These are phyloP conservation scores for Hemistola chrysoprasaria DNA, from an alignment of 2,888 invertebrate genomes.

Conservation along the genomic window DNA sequence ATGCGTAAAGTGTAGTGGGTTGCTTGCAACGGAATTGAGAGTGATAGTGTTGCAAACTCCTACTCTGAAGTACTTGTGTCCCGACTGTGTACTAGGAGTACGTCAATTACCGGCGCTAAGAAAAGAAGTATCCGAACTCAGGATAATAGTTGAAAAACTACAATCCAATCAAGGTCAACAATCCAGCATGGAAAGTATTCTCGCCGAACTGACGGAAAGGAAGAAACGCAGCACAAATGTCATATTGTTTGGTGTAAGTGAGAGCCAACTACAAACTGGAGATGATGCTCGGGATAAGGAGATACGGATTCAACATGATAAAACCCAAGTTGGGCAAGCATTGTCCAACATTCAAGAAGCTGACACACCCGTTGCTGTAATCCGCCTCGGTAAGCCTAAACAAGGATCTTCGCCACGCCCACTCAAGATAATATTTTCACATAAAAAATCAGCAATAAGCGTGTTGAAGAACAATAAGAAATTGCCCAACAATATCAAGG, in stretches of 20 bases:
- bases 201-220: too few relatives aligned
- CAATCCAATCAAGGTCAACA: too few relatives aligned
- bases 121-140: not conserved
- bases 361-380: constrained; percentile 3
- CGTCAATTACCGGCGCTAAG: constrained; percentile 1
- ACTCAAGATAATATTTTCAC: constrained; percentile 3
- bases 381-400: constrained; percentile 10
- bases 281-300: constrained; percentile 5
- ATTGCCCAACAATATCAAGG: too few relatives aligned
- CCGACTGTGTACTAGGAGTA: not conserved
- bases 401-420: constrained; percentile 4
- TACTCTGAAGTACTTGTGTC: too few relatives aligned
- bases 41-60: not conserved
- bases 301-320: constrained; percentile 7
- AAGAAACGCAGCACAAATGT: too few relatives aligned
- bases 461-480: too few relatives aligned
- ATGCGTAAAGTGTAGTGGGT: constrained; percentile 2
- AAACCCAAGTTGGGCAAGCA: constrained; percentile 6
- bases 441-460: too few relatives aligned
- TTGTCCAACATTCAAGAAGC: constrained; percentile 3
- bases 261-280: constrained; percentile 3
- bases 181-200: too few relatives aligned
- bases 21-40: not conserved
- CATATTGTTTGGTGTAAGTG: constrained; percentile 5
- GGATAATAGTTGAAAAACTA: not conserved